These are phyloP conservation scores for Erpornis zantholeuca DNA, from an alignment of 2,113 vertebrate genomes.

Conservation along the genomic window DNA sequence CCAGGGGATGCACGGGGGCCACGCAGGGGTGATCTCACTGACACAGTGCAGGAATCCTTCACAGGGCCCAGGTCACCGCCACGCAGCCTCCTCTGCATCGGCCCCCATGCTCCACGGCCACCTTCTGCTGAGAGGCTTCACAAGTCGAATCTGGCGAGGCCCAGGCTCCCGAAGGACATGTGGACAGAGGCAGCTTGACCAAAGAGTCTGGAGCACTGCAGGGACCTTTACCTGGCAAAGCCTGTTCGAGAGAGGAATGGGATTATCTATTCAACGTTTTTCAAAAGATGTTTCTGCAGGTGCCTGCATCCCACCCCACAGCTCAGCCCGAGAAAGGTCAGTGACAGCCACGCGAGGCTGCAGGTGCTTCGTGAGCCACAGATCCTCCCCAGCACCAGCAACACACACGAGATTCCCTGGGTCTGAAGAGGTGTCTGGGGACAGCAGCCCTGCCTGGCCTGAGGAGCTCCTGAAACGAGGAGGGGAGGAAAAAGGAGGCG, in stretches of 20 bases:
- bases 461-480: neutral
- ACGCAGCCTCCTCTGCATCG: neutral
- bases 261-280: no score
- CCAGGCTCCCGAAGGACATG: neutral
- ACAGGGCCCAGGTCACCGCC: neutral
- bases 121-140: neutral
- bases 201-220: neutral
- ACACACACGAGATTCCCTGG: accelerated
- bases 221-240: neutral
- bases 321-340: neutral
- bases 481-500: neutral
- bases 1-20: accelerated
- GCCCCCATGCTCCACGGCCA: neutral
- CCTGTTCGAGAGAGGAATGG: neutral
- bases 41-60: accelerated
- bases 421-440: neutral
- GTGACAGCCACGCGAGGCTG: neutral
- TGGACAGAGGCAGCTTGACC: neutral
- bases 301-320: accelerated
- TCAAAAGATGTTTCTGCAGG: neutral
- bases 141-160: no score
- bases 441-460: neutral
- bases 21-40: neutral
- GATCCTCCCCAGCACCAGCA: no score
- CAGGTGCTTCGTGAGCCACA: neutral